Base-by-base conservation (phyloP, 1,140 invertebrate genomes). In the Archivesica marissinica region DNA sequence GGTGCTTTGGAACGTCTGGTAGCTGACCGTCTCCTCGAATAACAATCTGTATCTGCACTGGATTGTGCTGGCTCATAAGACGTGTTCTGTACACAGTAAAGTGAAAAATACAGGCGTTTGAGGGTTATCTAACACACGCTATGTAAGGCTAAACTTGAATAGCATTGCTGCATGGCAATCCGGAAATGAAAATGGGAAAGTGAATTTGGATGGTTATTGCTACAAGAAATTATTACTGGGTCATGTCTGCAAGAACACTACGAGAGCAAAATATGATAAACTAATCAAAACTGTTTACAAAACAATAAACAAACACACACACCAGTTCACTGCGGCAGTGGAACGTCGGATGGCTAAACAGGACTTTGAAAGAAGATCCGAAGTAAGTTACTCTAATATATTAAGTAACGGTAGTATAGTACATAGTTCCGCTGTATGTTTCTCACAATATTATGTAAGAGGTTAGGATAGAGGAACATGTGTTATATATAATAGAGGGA, bases 211-310 rank as follows among this genome's bases (percentile, higher is more conserved):
- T 72, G 68, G 68, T 72, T 30, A 44, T 33, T 38, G 13, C 68
- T 72, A 72, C 25, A 72, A 70, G 23, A 72, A 44, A 72, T 76
- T 54, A 56, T 56, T 76, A 54, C 61, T 81, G 78, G 78, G 78
- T 81, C 78, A 39, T 70, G 78, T 68, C 39, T n/a, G n/a, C n/a
- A n/a, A 81, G 78, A 70, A 81, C 78, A 81, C 78, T 81, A 81
- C 78, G 78, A 64, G 11, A 68, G 70, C 78, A 81, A 70, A 81
- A 66, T 41, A 11, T 28, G 64, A 66, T 20, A 25, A 72, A 44
- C 56, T 80, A 64, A 33, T n/a, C 2, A 30, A 33, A 76, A 56
- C 33, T 41, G 11, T 70, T 13, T 64, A 64, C 33, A n/a, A n/a
- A n/a, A n/a, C n/a, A n/a, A n/a, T n/a, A n/a, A n/a, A n/a, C n/a